These are phyloP conservation scores for Tethea ocularis DNA, from an alignment of 2,888 invertebrate genomes.

Conservation along the genomic window DNA sequence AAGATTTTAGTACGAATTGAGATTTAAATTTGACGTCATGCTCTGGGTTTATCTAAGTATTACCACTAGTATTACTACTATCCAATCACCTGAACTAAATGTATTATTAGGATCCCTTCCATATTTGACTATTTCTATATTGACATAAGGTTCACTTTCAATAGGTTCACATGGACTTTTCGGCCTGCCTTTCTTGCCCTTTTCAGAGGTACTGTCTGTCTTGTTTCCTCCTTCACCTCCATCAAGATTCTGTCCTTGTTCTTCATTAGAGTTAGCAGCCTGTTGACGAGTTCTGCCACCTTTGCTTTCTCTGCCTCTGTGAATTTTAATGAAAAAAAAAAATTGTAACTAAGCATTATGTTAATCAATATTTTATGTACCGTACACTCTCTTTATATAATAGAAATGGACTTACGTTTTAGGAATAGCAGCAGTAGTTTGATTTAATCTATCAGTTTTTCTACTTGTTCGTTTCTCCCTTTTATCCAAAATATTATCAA, in stretches of 20 bases:
- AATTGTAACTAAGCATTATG: not conserved
- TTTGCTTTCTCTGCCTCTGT: slow-evolving; percentile 75
- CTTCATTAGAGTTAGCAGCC: slow-evolving; percentile 49
- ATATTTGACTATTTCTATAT: slow-evolving; percentile 87
- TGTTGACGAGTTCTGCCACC: slow-evolving; percentile 64
- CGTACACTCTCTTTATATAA: too few species aligned
- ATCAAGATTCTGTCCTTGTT: slow-evolving; percentile 42
- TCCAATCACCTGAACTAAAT: slow-evolving; percentile 85
- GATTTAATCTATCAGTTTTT: slow-evolving; percentile 77
- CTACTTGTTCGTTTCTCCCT: slow-evolving; percentile 79
- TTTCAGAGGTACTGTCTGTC: slow-evolving; percentile 58
- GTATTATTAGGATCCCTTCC: slow-evolving; percentile 88
- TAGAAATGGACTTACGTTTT: slow-evolving; percentile 81
- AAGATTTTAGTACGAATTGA: too few species aligned
- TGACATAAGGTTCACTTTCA: slow-evolving; percentile 86
- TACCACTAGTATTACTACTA: too few species aligned
- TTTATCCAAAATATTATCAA: slow-evolving; percentile 64
- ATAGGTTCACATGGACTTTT: slow-evolving; percentile 88
- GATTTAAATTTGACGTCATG: too few species aligned
- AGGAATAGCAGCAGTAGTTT: slow-evolving; percentile 77
- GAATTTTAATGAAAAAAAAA: slow-evolving; percentile 18
- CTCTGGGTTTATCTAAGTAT: too few species aligned
- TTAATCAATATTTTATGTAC: not conserved
- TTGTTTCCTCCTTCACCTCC: slow-evolving; percentile 43
- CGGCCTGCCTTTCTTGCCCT: slow-evolving; percentile 74